Evolutionary conservation across 2,797 vertebrate species (phyloP).

Genomic region (Hypotaenidia okinawae): DNA sequence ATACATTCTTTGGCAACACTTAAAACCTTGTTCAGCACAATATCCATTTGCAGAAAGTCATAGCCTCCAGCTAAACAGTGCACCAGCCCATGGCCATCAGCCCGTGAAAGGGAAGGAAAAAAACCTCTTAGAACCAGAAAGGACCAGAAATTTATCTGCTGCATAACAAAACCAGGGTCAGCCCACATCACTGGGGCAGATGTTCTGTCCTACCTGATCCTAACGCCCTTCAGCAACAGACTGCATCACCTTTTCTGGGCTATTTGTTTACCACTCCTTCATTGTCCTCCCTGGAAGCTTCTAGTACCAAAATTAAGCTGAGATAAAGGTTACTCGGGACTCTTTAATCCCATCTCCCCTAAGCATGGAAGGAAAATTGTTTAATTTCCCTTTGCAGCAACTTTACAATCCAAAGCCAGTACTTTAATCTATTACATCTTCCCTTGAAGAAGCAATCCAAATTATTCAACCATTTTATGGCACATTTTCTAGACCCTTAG

Average conservation of each 20-base stretch:
- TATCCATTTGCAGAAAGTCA: neutral
- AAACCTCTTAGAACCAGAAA: neutral
- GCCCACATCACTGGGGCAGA: neutral
- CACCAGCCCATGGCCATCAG: neutral
- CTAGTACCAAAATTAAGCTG: neutral
- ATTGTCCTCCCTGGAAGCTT: neutral
- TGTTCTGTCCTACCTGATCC: neutral
- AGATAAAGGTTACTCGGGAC: neutral
- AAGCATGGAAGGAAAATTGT: neutral
- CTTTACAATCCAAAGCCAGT: neutral
- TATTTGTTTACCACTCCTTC: neutral
- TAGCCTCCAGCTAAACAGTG: neutral
- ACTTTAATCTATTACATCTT: neutral
- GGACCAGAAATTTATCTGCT: neutral
- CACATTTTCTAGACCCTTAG: neutral
- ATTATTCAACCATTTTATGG: neutral
- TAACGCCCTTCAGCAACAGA: neutral
- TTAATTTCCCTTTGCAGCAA: neutral
- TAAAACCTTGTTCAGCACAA: conserved; percentile 11
- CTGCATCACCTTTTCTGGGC: neutral
- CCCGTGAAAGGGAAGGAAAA: neutral
- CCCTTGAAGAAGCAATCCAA: neutral
- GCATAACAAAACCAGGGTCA: neutral
- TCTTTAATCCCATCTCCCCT: neutral
- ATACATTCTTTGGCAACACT: conserved; percentile 13